Conservation (phyloP, 1,140 invertebrate species). For the Temnothorax longispinosus region DNA sequence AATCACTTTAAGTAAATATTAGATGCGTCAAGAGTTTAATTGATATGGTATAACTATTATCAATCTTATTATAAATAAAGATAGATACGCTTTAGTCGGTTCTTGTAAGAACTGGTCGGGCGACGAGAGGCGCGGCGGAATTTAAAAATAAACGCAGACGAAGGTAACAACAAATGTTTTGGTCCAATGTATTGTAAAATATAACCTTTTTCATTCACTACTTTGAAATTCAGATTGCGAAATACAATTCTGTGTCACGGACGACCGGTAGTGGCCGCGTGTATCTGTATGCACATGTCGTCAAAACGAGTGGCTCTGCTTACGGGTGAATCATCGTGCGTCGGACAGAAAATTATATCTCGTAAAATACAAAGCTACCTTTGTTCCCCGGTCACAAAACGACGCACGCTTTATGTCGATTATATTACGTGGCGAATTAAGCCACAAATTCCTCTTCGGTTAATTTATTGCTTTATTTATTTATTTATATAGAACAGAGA, state of each 20-base stretch:
- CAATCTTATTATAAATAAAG: neutral
- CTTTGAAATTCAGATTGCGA: neutral
- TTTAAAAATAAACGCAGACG: neutral
- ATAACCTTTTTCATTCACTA: neutral
- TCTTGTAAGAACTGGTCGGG: neutral
- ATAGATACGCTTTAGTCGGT: neutral
- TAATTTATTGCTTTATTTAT: too few relatives aligned
- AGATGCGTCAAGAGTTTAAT: neutral
- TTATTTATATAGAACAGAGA: too few relatives aligned
- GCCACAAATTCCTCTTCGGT: neutral
- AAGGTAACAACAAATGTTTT: too few relatives aligned
- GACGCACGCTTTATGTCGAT: neutral
- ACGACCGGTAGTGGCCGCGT: neutral
- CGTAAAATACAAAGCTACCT: constrained; percentile 34
- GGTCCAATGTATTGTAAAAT: neutral
- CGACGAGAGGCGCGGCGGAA: neutral
- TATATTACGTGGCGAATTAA: neutral
- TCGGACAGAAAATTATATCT: constrained; percentile 18
- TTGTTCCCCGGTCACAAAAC: neutral
- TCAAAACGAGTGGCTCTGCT: neutral
- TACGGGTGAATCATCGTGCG: neutral
- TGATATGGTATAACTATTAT: neutral
- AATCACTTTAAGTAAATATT: neutral
- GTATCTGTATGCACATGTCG: neutral
- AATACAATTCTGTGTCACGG: neutral